A percentile compares a stretch with the other conserved stretches of the same genome.
phyloP scores from a whole-genome alignment of 1,140 invertebrate genomes.

The Cydia strobilella region DNA sequence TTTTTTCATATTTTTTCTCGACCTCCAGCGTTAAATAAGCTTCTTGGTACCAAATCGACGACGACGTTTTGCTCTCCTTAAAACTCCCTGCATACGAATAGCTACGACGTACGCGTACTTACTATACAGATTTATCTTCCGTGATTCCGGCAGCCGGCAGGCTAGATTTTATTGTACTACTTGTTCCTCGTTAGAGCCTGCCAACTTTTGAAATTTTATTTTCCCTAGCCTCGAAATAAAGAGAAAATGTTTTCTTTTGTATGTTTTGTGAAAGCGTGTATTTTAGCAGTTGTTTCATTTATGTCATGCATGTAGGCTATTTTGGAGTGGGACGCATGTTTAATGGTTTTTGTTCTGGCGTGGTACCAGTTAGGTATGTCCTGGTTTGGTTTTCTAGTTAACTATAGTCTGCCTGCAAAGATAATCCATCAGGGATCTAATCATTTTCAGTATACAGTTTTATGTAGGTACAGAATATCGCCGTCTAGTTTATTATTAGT shows the following conservation, averaged over 20 bases:
- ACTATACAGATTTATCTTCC: constrained; percentile 36
- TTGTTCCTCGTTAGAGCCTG: constrained; percentile 27
- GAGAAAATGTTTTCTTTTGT: no score
- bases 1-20: background rate
- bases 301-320: no score
- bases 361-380: no score
- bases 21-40: constrained; percentile 35
- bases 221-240: background rate
- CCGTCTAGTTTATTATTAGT: no score
- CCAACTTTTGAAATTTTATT: constrained; percentile 29
- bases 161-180: constrained; percentile 35
- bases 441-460: background rate
- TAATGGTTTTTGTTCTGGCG: no score
- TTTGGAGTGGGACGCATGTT: no score
- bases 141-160: constrained; percentile 18
- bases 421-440: background rate
- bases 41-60: constrained; percentile 52
- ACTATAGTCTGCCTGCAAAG: background rate
- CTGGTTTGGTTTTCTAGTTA: background rate
- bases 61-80: constrained; percentile 44
- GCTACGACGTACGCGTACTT: constrained; percentile 34
- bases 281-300: no score
- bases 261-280: no score
- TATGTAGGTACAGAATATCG: no score
- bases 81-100: constrained; percentile 43